These are phyloP conservation scores for Hydroisotoma schaefferi DNA, from an alignment of 2,888 invertebrate genomes.

Conservation along the genomic window DNA sequence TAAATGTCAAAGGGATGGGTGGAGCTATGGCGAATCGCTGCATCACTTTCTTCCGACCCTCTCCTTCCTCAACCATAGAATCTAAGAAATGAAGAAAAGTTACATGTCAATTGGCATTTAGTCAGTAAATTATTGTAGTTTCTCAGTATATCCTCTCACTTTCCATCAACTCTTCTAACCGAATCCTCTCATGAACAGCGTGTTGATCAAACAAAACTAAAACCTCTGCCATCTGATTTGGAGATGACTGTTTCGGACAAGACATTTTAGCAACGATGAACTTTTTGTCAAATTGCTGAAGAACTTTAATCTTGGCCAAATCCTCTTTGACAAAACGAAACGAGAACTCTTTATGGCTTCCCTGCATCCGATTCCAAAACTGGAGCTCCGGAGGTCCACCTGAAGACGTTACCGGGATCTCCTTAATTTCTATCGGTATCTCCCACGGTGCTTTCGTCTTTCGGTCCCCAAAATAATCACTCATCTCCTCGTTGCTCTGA, in stretches of 20 bases:
- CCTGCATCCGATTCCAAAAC: slow-evolving; percentile 10
- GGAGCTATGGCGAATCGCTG: slow-evolving; percentile 19
- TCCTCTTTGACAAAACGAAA: slow-evolving; percentile 33
- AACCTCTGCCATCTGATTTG: slow-evolving; percentile 53
- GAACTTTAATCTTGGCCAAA: slow-evolving; percentile 55
- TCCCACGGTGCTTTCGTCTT: too few species aligned
- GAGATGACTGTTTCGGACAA: not conserved
- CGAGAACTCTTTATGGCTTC: not conserved
- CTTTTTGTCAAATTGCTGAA: slow-evolving; percentile 73
- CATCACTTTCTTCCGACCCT: slow-evolving; percentile 12
- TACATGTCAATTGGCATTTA: too few species aligned
- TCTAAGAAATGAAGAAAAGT: slow-evolving; percentile 20
- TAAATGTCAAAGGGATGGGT: slow-evolving; percentile 39
- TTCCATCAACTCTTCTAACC: slow-evolving; percentile 66
- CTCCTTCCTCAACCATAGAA: slow-evolving; percentile 2
- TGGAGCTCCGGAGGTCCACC: slow-evolving; percentile 4
- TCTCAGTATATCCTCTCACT: slow-evolving; percentile 54
- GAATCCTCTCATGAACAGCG: slow-evolving; percentile 78
- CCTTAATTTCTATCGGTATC: too few species aligned
- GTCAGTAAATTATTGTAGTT: not conserved
- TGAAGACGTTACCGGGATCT: not conserved
- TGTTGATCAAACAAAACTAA: slow-evolving; percentile 79
- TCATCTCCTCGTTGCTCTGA: too few species aligned
- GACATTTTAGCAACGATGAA: slow-evolving; percentile 61
- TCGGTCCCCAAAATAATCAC: too few species aligned